These are phyloP conservation scores for Polymixis lichenea DNA, from an alignment of 2,888 invertebrate genomes.

Conservation along the genomic window DNA sequence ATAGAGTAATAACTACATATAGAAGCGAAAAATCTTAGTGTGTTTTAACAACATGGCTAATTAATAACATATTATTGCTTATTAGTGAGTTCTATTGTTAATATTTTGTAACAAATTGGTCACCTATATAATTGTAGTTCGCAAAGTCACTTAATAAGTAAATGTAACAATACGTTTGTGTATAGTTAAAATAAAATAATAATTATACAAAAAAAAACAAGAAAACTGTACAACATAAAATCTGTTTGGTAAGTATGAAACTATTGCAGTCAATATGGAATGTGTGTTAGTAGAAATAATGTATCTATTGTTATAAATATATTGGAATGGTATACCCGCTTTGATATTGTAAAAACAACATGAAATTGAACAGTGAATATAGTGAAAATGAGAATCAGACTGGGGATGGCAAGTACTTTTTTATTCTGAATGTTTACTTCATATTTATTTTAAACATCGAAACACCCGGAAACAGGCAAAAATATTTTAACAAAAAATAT, in stretches of 20 bases:
- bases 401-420: conserved; percentile 38
- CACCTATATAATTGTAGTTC: conserved; percentile 50
- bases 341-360: conserved; percentile 53
- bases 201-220: conserved; percentile 61
- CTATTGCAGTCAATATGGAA: conserved; percentile 87
- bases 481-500: background rate
- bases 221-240: conserved; percentile 61
- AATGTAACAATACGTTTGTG: conserved; percentile 53
- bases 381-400: conserved; percentile 7
- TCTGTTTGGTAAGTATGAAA: conserved; percentile 74
- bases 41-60: conserved; percentile 53
- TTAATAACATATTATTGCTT: conserved; percentile 64
- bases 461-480: background rate
- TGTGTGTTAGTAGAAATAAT: conserved; percentile 75
- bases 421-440: background rate
- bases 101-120: conserved; percentile 67
- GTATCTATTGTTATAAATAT: conserved; percentile 69
- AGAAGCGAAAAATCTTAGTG: conserved; percentile 41
- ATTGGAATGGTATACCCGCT: conserved; percentile 83
- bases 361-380: conserved; percentile 16
- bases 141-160: conserved; percentile 49
- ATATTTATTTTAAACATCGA: background rate
- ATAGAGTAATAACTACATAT: conserved; percentile 5
- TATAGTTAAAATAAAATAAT: conserved; percentile 66
- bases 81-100: conserved; percentile 54